Base-by-base conservation (phyloP, 1,140 invertebrate species). In the Oedothorax gibbosus region DNA sequence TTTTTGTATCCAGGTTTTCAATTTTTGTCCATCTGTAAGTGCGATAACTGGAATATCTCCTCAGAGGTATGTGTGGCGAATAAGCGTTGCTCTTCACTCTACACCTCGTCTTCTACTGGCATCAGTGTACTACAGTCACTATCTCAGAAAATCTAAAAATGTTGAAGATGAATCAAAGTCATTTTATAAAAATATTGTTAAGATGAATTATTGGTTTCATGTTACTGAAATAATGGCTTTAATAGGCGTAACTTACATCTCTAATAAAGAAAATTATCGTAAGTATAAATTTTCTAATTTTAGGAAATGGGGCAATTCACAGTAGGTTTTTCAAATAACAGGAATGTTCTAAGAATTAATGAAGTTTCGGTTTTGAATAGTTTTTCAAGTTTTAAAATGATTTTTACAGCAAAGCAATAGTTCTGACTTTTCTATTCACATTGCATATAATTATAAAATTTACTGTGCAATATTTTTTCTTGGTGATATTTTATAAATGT, bases 241-340 rank as follows among this genome's bases (percentile, higher is more conserved):
- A 12, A 94, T 95, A 87, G 95, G 96, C 68, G 96, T 97, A 15
- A 96, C 96, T 15, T 97, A 97, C 90, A 95, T 98, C 89, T 97
- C 96, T 54, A 97, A 97, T 90, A 93, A 94, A 89, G 96, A 97
- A 91, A 98, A 98, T 91, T 98, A 97, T 92, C 95, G 96, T 97
- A 92, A 95, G 95, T 94, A 87, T 81, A 20, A 7, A 54, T 35
- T 35, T 35, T 35, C 35, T 35, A 35, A 35, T 35, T 35, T 35
- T 35, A 35, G 35, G 35, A 35, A 35, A 35, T 1, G 35, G 35
- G 35, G 35, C 5, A 35, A 35, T 35, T 35, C 35, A 35, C 35
- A 35, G 35, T 35, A 35, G 35, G 35, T 35, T 35, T 35, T 35
- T 35, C 35, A 35, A 35, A 35, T 35, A 5, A 35, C 35, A 35